These are phyloP conservation scores for Microplitis manilae DNA, from an alignment of 2,888 invertebrate species.

Conservation along the genomic window DNA sequence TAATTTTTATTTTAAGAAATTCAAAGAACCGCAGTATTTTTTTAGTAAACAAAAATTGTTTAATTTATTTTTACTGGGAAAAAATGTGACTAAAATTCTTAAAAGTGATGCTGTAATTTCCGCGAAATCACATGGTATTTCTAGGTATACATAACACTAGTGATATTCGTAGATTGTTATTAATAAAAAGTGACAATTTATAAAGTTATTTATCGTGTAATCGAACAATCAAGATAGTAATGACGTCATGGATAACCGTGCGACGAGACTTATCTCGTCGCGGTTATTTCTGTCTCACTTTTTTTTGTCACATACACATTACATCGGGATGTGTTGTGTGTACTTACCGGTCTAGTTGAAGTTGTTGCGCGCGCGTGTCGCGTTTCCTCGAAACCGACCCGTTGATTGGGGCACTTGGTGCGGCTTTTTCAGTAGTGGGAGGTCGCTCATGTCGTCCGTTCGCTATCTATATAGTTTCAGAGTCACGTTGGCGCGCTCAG, in stretches of 20 bases:
- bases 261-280: slow-evolving; percentile 9
- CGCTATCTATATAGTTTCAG: slow-evolving; percentile 62
- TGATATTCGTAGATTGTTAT: background rate
- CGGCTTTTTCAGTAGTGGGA: slow-evolving; percentile 18
- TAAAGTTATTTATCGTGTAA: slow-evolving; percentile 55
- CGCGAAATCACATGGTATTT: background rate
- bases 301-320: background rate
- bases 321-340: slow-evolving; percentile 1
- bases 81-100: background rate
- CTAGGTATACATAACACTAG: background rate
- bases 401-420: slow-evolving; percentile 11
- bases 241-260: slow-evolving; percentile 59
- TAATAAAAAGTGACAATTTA: too few relatives aligned
- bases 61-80: background rate
- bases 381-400: background rate
- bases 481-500: slow-evolving; percentile 67
- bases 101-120: background rate
- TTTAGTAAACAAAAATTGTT: background rate
- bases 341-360: slow-evolving; percentile 15
- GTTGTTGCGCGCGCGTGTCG: slow-evolving; percentile 22
- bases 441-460: slow-evolving; percentile 21
- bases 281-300: background rate
- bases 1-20: background rate
- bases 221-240: slow-evolving; percentile 61
- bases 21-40: background rate